These are phyloP conservation scores for Megalops atlanticus DNA, from an alignment of 2,113 vertebrate genomes.

Conservation along the genomic window DNA sequence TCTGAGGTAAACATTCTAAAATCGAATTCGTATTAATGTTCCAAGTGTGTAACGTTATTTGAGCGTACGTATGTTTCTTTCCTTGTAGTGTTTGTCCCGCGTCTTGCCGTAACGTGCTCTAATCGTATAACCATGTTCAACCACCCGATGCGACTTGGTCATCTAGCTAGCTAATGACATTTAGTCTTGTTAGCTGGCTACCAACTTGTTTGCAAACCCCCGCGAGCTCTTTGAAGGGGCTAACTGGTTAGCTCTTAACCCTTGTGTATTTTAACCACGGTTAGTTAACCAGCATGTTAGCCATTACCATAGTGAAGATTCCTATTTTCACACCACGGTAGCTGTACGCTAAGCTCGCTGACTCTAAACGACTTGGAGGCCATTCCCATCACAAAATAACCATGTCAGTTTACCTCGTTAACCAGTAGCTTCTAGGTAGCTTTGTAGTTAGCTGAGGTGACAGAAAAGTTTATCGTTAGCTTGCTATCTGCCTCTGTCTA, in stretches of 20 bases:
- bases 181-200: too few species aligned
- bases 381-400: too few species aligned
- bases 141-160: neutral
- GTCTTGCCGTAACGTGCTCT: neutral
- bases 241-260: neutral
- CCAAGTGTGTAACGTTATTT: neutral
- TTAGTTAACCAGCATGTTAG: too few species aligned
- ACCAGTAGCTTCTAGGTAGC: too few species aligned
- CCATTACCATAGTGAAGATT: too few species aligned
- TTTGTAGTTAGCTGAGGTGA: neutral
- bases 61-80: neutral
- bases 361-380: too few species aligned
- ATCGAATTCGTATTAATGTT: neutral
- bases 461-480: neutral
- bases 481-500: neutral
- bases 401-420: too few species aligned
- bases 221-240: neutral
- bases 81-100: too few species aligned
- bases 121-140: neutral
- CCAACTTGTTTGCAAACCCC: neutral
- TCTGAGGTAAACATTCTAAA: slow-evolving; percentile 47
- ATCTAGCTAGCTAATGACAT: neutral
- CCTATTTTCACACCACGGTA: too few species aligned
- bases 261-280: too few species aligned
- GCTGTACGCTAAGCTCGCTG: too few species aligned